Base-by-base conservation (phyloP, 2,797 vertebrate species). In the Catharus ustulatus region DNA sequence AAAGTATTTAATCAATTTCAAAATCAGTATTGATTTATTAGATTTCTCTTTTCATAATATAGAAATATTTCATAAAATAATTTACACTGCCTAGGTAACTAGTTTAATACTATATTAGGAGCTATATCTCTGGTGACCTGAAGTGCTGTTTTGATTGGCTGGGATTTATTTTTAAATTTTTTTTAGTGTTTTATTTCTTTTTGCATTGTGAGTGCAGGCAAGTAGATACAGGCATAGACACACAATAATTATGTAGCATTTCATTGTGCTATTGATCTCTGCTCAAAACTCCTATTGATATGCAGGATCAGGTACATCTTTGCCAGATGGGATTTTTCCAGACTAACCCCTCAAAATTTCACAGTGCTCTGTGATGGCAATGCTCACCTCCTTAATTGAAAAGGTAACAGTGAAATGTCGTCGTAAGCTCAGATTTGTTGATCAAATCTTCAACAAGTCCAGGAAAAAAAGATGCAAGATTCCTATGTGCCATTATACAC, bases 321-420 rank as follows among this genome's bases (percentile, higher is more conserved):
- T 87, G 43, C 75, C 93, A 94, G 71, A 77, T 78, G 36, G 87
- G 78, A 89, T 66, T 95, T 92, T 92, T 90, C n/a, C 54, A 64
- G 38, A 45, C 49, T 58, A 92, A 55, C 34, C 9, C 32, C 75
- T 59, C 71, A 55, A 84, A 94, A 93, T 73, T 78, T 69, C 73
- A 75, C 19, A 36, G 26, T 49, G 34, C 34, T 71, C 4, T 48
- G 10, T 54, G 40, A 75, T 40, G 19, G 58, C 29, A 75, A 27
- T 5, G 6, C 23, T 91, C 75, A 38, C 19, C 15, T 32, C 30
- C 23, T 66, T 81, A 77, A 85, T 32, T 3, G 7, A 68, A 87
- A 84, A 84, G 66, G 14, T 51, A 83, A 75, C 15, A 54, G n/a
- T n/a, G 40, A 52, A 45, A 87, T 81, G 67, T 75, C 32, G 66